Percentiles rank a stretch among this genome's conserved stretches.
phyloP scores from a whole-genome alignment of 2,797 vertebrate genomes.

The Graptemys geographica region DNA sequence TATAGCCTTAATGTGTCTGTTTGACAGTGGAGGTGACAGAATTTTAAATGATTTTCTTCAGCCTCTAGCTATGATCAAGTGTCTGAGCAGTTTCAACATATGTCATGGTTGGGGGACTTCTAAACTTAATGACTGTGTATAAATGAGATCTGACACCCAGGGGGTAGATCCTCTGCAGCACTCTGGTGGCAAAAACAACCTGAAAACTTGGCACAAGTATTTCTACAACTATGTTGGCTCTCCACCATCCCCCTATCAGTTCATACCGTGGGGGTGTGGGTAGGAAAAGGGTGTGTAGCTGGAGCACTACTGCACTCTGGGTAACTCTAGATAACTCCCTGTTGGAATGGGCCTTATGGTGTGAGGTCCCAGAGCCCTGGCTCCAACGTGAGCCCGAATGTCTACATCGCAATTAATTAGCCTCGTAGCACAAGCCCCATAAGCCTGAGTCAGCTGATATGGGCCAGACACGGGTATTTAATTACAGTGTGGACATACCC shows the following conservation, averaged over 20 bases:
- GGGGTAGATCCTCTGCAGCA: background rate
- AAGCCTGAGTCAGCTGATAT: background rate
- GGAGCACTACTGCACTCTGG: background rate
- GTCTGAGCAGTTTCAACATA: background rate
- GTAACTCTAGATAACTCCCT: background rate
- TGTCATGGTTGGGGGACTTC: background rate
- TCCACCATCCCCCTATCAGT: background rate
- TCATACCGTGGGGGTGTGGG: background rate
- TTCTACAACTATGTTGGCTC: background rate
- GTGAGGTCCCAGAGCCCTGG: too few species aligned
- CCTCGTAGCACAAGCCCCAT: background rate
- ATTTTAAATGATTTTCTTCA: background rate
- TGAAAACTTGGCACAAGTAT: background rate
- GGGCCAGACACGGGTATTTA: background rate
- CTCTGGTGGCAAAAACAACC: background rate
- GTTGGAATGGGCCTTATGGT: background rate
- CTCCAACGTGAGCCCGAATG: background rate
- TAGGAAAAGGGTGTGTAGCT: background rate
- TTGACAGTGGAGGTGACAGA: background rate
- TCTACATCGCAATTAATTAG: background rate
- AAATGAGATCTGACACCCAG: background rate
- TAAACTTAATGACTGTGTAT: background rate
- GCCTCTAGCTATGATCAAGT: background rate
- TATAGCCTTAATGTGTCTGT: background rate
- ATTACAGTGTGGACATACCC: background rate